Base-by-base conservation (phyloP, 2,888 invertebrate genomes). In the Hirtodrosophila histrioides region DNA sequence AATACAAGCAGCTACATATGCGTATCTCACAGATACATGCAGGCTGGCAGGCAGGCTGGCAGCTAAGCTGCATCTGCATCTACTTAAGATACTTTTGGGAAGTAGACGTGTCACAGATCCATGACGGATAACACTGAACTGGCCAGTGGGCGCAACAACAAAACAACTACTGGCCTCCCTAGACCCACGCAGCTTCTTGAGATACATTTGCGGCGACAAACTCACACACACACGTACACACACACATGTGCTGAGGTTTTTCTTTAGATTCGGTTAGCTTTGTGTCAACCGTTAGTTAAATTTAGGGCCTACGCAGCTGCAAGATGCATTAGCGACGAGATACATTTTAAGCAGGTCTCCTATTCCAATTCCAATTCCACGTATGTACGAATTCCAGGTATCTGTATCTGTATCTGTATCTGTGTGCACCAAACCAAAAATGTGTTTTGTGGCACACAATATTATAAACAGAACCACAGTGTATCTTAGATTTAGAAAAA, bases 51-150 rank as follows among this genome's bases (percentile, higher is more conserved):
- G 29, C 46, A 46, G 37, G 11, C 45, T 17, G 27, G 36, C 33
- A 24, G 53, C 51, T 44, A 39, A 64, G 48, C 61, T 57, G 63
- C 54, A 70, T 39, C 61, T 65, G 57, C 75, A 76, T 68, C 62
- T 68, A 53, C 69, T 73, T 46, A 39, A 75, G 56, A 66, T 55
- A 75, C 48, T 24, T 31, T 43, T 46, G 39, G 37, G 29, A 31
- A 41, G 46, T 12, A 57, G 12, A 76, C 74, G 74, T 71, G 71
- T 66, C 76, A 66, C 67, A 62, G 76, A 74, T 76, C 61, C 49
- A 37, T 61, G 54, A 44, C 40, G 54, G 73, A 73, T 75, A 40
- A 41, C 41, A 8, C 27, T 27, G 27, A 40, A 44, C 54, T 12
- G 24, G 37, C 12, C 63, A 57, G 75, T 71, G 75, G 71, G 64